Evolutionary conservation across 2,113 vertebrate genomes (phyloP), one percentile per base, ranked within the genome.

Genomic region (Leucopsar rothschildi): DNA sequence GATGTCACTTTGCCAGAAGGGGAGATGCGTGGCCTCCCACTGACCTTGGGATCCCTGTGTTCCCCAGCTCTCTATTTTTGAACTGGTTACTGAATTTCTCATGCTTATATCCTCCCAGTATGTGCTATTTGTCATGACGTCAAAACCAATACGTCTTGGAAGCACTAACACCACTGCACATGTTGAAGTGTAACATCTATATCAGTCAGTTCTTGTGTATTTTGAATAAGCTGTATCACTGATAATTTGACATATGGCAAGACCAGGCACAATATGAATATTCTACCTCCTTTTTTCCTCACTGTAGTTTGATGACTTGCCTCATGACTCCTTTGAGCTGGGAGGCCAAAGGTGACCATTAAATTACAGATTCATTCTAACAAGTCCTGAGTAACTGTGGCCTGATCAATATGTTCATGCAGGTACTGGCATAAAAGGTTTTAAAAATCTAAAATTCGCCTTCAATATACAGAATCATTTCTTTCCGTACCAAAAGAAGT

Each of bases 41-140:
- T 68, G 25, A 17, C 13, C 11, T 15, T 53, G 49, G 53, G 25
- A 72, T 44, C 33, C n/a, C 56, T 0, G 0, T 50, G 47, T 42
- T 86, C 37, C 13, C 16, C 50, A 69, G 15, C 39, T 59, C 10
- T 49, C 28, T 66, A 0, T 44, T 86, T 83, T 77, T n/a, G 39
- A 49, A 2, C 29, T 4, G 13, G 35, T 91, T 55, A 31, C 13
- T 70, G 33, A 64, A 68, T 86, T 87, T 71, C 24, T 89, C 6
- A 1, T 52, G 52, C 20, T 37, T 42, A 2, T 33, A 28, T 76
- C 49, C 19, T 84, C 29, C 14, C 18, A 27, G 31, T 39, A 6
- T 20, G 24, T 66, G 16, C 27, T 81, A 27, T 39, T 75, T 76
- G 31, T 79, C 19, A 8, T 50, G 42, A 33, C 4, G 53, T 37